phyloP scores from a whole-genome alignment of 2,888 invertebrate genomes.

The Iphiclides podalirius region DNA sequence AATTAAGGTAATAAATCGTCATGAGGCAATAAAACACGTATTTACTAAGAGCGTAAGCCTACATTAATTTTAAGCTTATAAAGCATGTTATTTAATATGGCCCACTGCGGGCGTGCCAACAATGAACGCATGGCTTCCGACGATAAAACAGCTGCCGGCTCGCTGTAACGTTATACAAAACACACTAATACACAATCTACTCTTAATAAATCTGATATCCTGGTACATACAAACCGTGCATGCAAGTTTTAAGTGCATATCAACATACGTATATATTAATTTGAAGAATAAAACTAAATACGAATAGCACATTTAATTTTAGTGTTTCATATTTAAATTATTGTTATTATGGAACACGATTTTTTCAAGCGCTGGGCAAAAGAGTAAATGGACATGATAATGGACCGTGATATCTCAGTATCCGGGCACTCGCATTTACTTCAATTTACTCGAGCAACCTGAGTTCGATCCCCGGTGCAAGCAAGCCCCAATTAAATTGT shows the following conservation, averaged over 20 bases:
- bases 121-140: constrained; percentile 46
- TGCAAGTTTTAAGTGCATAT: too few relatives aligned
- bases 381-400: too few relatives aligned
- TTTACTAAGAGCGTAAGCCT: constrained; percentile 31
- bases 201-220: constrained; percentile 24
- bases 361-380: too few relatives aligned
- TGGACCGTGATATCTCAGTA: too few relatives aligned
- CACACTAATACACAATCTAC: constrained; percentile 22
- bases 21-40: constrained; percentile 20
- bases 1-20: constrained; percentile 30
- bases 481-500: too few relatives aligned
- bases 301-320: too few relatives aligned
- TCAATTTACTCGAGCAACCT: too few relatives aligned
- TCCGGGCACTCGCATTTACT: too few relatives aligned
- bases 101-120: constrained; percentile 44
- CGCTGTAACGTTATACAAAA: constrained; percentile 35
- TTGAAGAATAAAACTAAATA: neutral
- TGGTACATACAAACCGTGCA: constrained; percentile 8
- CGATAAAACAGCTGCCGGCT: constrained; percentile 48
- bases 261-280: constrained; percentile 6
- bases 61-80: constrained; percentile 40
- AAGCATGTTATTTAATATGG: constrained; percentile 45
- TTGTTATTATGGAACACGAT: too few relatives aligned
- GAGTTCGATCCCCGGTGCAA: too few relatives aligned
- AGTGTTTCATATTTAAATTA: too few relatives aligned